Base-by-base conservation (phyloP, 2,888 invertebrate genomes). In the Thelaira solivaga region DNA sequence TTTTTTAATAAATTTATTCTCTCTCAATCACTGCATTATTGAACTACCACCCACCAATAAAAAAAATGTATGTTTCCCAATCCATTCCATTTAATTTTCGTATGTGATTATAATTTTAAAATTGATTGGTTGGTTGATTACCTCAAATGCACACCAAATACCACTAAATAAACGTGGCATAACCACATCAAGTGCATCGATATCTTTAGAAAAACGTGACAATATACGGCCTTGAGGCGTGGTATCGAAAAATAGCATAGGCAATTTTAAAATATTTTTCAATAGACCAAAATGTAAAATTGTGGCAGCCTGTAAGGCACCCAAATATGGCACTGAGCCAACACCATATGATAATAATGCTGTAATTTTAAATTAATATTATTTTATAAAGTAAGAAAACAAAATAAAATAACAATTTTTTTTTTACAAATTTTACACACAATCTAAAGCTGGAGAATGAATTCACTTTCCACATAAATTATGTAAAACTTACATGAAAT, bases 201-300 rank as follows among this genome's bases (percentile, higher is more conserved):
- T 83, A 82, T 89, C 89, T 84, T 87, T 88, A 2, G 88, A 88
- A 82, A 89, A 90, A 29, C 90, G 85, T 65, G 90, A 88, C 72
- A 92, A 86, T 80, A 92, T 90, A 59, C 92, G 88, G 80, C 92
- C 92, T 43, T 89, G 81, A 22, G 92, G 92, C 41, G 91, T 92
- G 31, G 90, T 90, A 84, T 92, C 92, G 84, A 91, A 92, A 88
- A 92, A 92, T 65, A 88, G 83, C 86, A 91, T 86, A 6, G 91
- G 91, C 26, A 89, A 87, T 80, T 88, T 86, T 57, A 92, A 81
- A 65, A 91, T 86, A 78, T 89, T 89, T 41, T 80, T 77, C 64
- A 92, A 84, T 84, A 92, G 83, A 20, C 82, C 47, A 13, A 59
- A 47, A 72, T 76, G 68, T 41, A 80, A 76, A 34, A 68, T 39